Evolutionary conservation across 2,113 vertebrate species (phyloP).

Genomic region (Larimichthys crocea): DNA sequence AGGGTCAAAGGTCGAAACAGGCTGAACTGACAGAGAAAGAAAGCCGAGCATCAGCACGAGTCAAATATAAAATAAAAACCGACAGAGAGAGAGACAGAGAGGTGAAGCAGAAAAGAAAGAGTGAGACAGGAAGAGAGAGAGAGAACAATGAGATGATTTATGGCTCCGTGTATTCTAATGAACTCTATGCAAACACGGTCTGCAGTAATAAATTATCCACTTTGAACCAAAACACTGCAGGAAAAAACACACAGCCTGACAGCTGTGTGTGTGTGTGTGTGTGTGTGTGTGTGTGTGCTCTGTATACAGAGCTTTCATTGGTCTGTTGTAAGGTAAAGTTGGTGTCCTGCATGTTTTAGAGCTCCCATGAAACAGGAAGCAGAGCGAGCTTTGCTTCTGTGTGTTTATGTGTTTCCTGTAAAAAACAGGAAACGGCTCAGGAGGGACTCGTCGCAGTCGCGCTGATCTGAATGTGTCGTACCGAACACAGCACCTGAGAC

Average conservation of each 20-base stretch:
- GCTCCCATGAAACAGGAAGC: too few relatives aligned
- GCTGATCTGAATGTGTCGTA: too few relatives aligned
- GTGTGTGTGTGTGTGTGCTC: background rate
- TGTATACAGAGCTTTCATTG: background rate
- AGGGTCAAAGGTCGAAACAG: background rate
- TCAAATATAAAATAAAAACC: slow-evolving; percentile 23
- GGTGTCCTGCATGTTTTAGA: background rate
- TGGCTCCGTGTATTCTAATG: slow-evolving; percentile 61
- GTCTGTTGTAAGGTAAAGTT: background rate
- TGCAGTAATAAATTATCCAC: slow-evolving; percentile 68
- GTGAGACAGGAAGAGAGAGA: slow-evolving; percentile 12
- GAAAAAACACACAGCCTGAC: slow-evolving; percentile 34
- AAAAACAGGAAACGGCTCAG: too few relatives aligned
- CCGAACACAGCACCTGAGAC: too few relatives aligned
- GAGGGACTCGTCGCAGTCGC: too few relatives aligned
- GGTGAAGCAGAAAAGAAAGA: background rate
- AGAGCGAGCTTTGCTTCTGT: too few relatives aligned
- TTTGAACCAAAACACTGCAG: slow-evolving; percentile 61
- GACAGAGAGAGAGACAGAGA: background rate
- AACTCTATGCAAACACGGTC: slow-evolving; percentile 65
- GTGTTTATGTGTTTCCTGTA: too few relatives aligned
- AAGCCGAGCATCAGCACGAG: slow-evolving; percentile 18
- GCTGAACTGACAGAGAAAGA: slow-evolving; percentile 19
- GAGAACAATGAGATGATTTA: slow-evolving; percentile 64
- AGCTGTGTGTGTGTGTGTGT: slow-evolving; percentile 3